Evolutionary conservation across 2,888 invertebrate genomes (phyloP), one percentile per base, ranked within the genome.

Genomic region (Maniola hyperantus): DNA sequence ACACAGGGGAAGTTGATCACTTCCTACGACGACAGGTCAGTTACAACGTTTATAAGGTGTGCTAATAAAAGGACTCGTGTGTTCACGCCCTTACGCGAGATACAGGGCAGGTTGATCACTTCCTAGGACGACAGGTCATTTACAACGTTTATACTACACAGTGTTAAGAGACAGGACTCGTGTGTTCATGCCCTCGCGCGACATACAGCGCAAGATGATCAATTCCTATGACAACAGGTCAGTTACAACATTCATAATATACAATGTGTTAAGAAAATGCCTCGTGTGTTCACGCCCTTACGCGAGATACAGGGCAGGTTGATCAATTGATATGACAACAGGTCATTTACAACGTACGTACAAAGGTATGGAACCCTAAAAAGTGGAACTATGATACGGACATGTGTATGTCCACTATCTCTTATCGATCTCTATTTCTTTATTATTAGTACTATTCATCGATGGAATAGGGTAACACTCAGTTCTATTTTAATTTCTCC

Each of bases 151-250:
- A 26, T 26, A 26, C 26, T 26, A 26, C 4, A 26, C 26, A 26
- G 26, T 26, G 26, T 26, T 26, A 26, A 26, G 26, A 26, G 26
- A 91, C n/a, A 0, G 95, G 95, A 0, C 87, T 93, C 51, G 94
- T 97, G 93, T 95, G 0, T 95, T 95, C 80, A 97, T 97, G 0
- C 97, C 97, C 0, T 96, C 96, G 64, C 92, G 97, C 71, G 94
- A 93, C 72, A 87, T 96, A 18, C 93, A 94, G 46, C 95, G 26
- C 26, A 95, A 88, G 72, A 79, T 79, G 33, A 91, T 95, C 63
- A 88, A 91, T 0, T 93, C 96, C 0, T 96, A 97, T 73, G 97
- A 97, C 82, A 97, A 97, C 79, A 94, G 96, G 96, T 95, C 33
- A 68, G 33, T 15, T 26, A 26, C 26, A 26, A 26, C 26, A 4